Base-by-base conservation (phyloP, 2,797 vertebrate genomes). In the Microcaecilia unicolor region DNA sequence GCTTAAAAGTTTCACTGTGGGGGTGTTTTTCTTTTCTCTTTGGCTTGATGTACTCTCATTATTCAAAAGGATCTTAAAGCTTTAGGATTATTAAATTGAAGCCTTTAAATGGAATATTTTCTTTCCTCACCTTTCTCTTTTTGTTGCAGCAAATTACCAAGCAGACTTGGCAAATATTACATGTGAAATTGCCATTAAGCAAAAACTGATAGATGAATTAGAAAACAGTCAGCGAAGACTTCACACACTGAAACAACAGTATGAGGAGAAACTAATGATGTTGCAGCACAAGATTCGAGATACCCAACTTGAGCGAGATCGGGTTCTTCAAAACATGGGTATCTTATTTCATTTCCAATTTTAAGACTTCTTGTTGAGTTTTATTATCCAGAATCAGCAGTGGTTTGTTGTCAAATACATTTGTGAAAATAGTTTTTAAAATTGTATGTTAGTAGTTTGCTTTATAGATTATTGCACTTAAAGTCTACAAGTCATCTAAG, bases 161-260 rank as follows among this genome's bases (percentile, higher is more conserved):
- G 91, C 90, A 3, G 93, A 97, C 66, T 66, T 98, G 68, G 93
- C 93, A 59, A 97, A 94, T 61, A 97, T 98, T 67, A 98, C 95
- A 10, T 97, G 95, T 58, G 93, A 97, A 82, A 98, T 98, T 62
- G 95, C 93, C 48, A 98, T 97, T 68, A 98, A 98, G 68, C 93
- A 97, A 68, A 95, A 97, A 58, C 81, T 98, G 54, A 97, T 97
- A 13, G 95, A 98, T 42, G 93, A 98, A 58, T 76, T 97, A 34
- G 95, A 98, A 70, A 98, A 97, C 69, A 98, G 95, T 70, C 95
- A 98, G 69, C 71, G 88, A 37, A 85, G 93, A 12, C 67, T 98
- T 28, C 92, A 98, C 64, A 97, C 93, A 0, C 83, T 98, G 31
- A 97, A 97, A 36, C 91, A 81, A 66, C 94, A 98, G 18, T 98